These are phyloP conservation scores for Axis porcinus DNA, from an alignment of 2,113 vertebrate species.

Conservation along the genomic window DNA sequence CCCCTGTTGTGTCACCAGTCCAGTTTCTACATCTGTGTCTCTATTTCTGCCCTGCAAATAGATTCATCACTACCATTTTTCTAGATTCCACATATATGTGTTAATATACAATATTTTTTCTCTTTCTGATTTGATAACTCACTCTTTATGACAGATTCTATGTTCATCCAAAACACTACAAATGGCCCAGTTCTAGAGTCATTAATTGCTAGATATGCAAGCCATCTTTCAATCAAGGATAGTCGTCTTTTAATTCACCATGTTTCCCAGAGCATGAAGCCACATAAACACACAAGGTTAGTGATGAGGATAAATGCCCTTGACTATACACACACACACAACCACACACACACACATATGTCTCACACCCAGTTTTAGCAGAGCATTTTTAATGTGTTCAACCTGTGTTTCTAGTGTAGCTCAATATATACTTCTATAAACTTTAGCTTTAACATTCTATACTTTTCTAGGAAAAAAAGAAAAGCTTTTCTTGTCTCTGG, in stretches of 20 bases:
- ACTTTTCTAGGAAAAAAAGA: background rate
- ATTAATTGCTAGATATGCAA: background rate
- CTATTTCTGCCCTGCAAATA: background rate
- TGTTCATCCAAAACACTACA: background rate
- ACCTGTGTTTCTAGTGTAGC: background rate
- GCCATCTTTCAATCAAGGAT: background rate
- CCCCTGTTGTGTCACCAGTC: background rate
- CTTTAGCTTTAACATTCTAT: background rate
- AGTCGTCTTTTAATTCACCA: background rate
- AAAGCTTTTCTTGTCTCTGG: background rate
- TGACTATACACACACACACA: background rate
- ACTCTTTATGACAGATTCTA: background rate
- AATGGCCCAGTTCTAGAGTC: background rate
- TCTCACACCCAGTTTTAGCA: background rate
- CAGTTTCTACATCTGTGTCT: background rate
- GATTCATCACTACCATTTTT: background rate
- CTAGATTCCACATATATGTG: background rate
- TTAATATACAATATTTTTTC: background rate
- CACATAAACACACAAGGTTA: background rate
- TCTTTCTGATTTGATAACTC: background rate
- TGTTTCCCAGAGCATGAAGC: background rate
- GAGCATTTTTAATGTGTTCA: background rate
- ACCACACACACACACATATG: background rate
- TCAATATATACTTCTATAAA: background rate
- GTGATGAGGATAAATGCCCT: background rate